Evolutionary conservation across 2,888 invertebrate genomes (phyloP).

Genomic region (Cheilosia pagana): DNA sequence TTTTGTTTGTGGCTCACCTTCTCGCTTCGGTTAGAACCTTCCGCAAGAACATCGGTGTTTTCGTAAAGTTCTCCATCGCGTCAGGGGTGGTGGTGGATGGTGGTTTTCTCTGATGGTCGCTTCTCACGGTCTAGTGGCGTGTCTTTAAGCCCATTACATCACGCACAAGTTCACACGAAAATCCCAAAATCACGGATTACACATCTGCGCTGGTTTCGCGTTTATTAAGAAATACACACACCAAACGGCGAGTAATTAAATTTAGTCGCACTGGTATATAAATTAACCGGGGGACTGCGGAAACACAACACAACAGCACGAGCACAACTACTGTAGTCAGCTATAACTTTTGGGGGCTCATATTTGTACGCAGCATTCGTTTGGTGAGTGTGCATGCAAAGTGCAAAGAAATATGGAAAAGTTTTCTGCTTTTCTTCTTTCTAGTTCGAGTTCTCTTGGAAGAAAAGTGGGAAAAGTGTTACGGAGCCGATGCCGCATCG

Average conservation of each 20-base stretch:
- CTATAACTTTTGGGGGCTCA: slow-evolving; percentile 29
- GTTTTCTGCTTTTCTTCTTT: slow-evolving; percentile 40
- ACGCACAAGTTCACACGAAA: slow-evolving; percentile 50
- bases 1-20: slow-evolving; percentile 76
- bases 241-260: too few relatives aligned
- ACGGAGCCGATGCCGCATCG: slow-evolving; percentile 62
- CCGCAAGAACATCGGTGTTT: slow-evolving; percentile 82
- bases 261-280: slow-evolving; percentile 42
- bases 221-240: neutral
- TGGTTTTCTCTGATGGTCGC: slow-evolving; percentile 1
- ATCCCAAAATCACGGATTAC: slow-evolving; percentile 38
- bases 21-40: slow-evolving; percentile 82
- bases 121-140: slow-evolving; percentile 39
- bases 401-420: slow-evolving; percentile 54
- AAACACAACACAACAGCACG: slow-evolving; percentile 19
- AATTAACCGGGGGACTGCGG: slow-evolving; percentile 43
- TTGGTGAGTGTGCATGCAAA: slow-evolving; percentile 9
- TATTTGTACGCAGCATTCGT: slow-evolving; percentile 30
- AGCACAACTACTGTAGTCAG: slow-evolving; percentile 2
- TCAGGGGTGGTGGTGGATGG: neutral
- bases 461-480: slow-evolving; percentile 26
- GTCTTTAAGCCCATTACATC: slow-evolving; percentile 56
- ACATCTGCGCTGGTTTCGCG: slow-evolving; percentile 32
- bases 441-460: slow-evolving; percentile 36
- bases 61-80: slow-evolving; percentile 81